phyloP scores from a whole-genome alignment of 2,888 invertebrate genomes.

The Drosophila trichaetosa region DNA sequence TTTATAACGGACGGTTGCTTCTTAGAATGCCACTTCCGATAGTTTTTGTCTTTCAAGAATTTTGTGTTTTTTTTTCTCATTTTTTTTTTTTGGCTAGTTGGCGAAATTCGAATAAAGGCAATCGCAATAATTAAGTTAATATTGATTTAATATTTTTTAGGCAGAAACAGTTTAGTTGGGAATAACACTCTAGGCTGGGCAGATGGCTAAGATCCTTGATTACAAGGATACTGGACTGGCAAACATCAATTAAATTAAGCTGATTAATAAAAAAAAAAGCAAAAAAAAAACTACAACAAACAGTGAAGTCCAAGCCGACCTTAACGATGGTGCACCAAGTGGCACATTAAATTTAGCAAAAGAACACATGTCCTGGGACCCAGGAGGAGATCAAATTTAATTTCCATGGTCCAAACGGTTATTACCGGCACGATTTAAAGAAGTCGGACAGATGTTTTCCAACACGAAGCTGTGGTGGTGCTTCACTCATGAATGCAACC shows the following conservation, averaged over 20 bases:
- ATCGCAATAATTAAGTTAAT: no score
- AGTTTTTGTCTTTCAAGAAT: no score
- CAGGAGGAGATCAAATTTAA: no score
- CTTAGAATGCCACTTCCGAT: background rate
- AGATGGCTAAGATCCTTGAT: background rate
- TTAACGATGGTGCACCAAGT: background rate
- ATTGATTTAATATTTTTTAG: no score
- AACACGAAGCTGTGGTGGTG: no score
- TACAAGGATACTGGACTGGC: no score
- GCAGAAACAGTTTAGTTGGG: background rate
- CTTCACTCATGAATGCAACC: no score
- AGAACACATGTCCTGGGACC: background rate
- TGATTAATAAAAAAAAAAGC: background rate
- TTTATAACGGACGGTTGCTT: background rate
- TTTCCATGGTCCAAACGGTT: no score
- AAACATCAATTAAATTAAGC: background rate
- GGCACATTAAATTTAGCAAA: background rate
- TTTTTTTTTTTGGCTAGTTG: no score
- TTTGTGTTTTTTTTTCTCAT: no score
- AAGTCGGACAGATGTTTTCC: background rate
- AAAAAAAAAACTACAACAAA: background rate
- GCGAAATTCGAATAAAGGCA: no score
- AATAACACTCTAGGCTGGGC: background rate
- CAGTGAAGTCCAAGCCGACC: background rate
- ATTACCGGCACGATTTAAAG: background rate